A percentile compares a stretch with the other conserved stretches of the same genome.
phyloP scores from a whole-genome alignment of 2,888 invertebrate genomes.

The Xanthia icteritia region DNA sequence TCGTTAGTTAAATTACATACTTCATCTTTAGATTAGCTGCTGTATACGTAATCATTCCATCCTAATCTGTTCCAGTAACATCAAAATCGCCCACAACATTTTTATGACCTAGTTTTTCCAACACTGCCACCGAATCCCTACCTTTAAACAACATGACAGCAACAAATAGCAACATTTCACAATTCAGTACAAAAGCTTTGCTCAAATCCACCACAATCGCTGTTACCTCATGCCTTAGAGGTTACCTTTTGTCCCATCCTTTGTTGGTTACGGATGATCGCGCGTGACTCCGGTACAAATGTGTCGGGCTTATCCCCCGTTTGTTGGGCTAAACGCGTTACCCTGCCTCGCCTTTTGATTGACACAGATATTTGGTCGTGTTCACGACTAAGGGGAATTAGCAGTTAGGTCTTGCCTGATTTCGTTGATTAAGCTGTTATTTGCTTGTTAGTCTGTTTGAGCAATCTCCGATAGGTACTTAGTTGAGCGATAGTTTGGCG shows the following conservation, averaged over 20 bases:
- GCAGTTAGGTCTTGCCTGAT: constrained; percentile 52
- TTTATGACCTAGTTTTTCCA: background rate
- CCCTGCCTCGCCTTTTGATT: constrained; percentile 78
- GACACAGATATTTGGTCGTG: constrained; percentile 80
- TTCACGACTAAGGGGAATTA: constrained; percentile 61
- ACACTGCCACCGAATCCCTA: constrained; percentile 5
- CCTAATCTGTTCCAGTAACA: background rate
- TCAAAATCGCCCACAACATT: background rate
- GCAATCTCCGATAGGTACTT: constrained; percentile 10
- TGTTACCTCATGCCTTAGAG: constrained; percentile 59
- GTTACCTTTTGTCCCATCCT: constrained; percentile 70
- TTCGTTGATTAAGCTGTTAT: constrained; percentile 56
- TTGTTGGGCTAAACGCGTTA: constrained; percentile 76
- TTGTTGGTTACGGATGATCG: constrained; percentile 85
- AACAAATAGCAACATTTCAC: constrained; percentile 53
- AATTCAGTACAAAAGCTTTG: constrained; percentile 54
- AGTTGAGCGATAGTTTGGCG: constrained; percentile 28
- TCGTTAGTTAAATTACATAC: too few species aligned
- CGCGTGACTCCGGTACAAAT: constrained; percentile 85
- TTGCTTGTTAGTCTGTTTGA: constrained; percentile 37
- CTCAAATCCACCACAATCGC: constrained; percentile 63
- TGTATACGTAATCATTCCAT: too few species aligned
- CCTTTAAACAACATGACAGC: constrained; percentile 38
- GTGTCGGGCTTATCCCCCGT: constrained; percentile 78
- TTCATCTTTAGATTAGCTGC: too few species aligned